Evolutionary conservation across 2,113 vertebrate species (phyloP), one percentile per base, ranked within the genome.

Genomic region (Indri indri): DNA sequence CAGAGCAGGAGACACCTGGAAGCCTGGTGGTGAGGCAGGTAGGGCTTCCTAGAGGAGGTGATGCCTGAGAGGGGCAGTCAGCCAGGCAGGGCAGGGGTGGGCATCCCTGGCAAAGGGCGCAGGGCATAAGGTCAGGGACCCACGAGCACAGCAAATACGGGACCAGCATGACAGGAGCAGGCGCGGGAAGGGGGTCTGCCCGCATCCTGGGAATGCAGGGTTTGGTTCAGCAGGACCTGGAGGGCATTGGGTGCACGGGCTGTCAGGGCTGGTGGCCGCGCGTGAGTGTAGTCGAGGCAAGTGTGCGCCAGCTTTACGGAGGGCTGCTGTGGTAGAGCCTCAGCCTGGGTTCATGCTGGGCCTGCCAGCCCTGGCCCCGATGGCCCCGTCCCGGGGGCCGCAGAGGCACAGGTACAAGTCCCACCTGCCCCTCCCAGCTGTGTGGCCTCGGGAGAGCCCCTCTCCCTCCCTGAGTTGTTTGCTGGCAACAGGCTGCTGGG

Each of bases 11-110:
- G 54, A n/a, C 40, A 30, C 73, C 71, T 25, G 3, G 23, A 45
- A 47, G 63, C 65, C 11, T 6, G 2, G 82, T 42, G 86, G 32
- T 50, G 34, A 61, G 66, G 66, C 66, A 50, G 81, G 81, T 63
- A 66, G 40, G 23, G 68, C 59, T 88, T 88, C 88, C 92, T 32
- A 40, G 61, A 83, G n/a, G 50, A 90, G 27, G 73, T 52, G 81
- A 22, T 9, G 14, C 45, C 77, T 81, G 32, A 22, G 12, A 1
- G 6, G 17, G 9, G 30, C 11, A 3, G 8, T 45, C 1, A 25
- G 74, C 74, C 45, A 37, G 52, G 52, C 50, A 57, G 91, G 27
- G 37, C 0, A 2, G 1, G 40, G n/a, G 32, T 32, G 32, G 37
- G 57, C 5, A 0, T 65, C 40, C 18, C 37, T 32, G 32, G 57